These are phyloP conservation scores for Ivindomyrus marchei DNA, from an alignment of 2,113 vertebrate genomes.

Conservation along the genomic window DNA sequence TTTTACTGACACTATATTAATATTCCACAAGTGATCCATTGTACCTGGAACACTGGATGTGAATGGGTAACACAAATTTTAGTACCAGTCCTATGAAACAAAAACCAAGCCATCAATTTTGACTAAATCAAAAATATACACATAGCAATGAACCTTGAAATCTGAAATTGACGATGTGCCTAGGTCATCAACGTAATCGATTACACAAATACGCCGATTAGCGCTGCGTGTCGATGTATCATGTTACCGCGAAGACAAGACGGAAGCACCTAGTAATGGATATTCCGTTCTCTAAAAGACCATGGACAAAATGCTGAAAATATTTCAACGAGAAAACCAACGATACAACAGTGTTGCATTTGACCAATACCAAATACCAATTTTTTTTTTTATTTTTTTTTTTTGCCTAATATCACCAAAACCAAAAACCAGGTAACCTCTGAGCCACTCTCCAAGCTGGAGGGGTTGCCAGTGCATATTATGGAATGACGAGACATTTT, in stretches of 20 bases:
- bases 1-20: neutral
- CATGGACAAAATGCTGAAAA: neutral
- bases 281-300: neutral
- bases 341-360: neutral
- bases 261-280: neutral
- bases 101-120: neutral
- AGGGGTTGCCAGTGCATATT: neutral
- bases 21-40: neutral
- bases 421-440: too few species aligned
- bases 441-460: too few species aligned
- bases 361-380: neutral
- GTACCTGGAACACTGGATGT: neutral
- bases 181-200: neutral
- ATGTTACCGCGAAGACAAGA: neutral
- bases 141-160: neutral
- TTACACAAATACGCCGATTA: neutral
- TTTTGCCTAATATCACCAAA: too few species aligned
- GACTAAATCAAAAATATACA: neutral
- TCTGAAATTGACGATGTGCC: neutral
- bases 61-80: neutral
- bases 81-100: neutral
- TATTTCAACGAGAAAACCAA: neutral
- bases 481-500: neutral
- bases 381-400: too few species aligned
- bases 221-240: neutral